Evolutionary conservation across 1,140 invertebrate species (phyloP).

Genomic region (Drosophila melanica): DNA sequence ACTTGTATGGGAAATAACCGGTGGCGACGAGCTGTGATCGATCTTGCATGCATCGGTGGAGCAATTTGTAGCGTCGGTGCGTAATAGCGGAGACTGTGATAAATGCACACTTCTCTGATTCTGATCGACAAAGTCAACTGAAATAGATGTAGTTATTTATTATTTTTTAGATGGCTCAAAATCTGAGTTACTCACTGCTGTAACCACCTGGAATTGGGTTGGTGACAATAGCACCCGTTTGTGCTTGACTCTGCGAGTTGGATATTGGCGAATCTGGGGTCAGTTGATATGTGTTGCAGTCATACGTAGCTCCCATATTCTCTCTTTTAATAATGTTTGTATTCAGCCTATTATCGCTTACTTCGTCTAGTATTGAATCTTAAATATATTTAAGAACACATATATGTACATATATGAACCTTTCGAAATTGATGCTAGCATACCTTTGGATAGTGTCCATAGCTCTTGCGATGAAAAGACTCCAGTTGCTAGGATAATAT

Average conservation of each 20-base stretch:
- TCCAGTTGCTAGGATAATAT: conserved; percentile 98
- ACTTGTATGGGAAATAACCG: conserved; percentile 34
- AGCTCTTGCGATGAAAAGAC: conserved; percentile 99
- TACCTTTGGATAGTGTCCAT: conserved; percentile 93
- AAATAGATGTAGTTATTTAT: background rate
- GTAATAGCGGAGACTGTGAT: conserved; percentile 59
- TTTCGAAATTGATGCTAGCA: background rate
- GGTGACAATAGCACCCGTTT: conserved; percentile 47
- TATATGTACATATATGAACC: background rate
- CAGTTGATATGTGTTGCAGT: conserved; percentile 96
- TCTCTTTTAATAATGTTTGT: conserved; percentile 95
- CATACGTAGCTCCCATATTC: conserved; percentile 90
- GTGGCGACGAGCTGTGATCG: conserved; percentile 63
- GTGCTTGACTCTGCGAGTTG: conserved; percentile 78
- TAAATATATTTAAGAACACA: background rate
- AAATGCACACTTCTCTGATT: conserved; percentile 65
- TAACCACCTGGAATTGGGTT: conserved; percentile 85
- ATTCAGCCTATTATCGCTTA: conserved; percentile 88
- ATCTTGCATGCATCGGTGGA: conserved; percentile 52
- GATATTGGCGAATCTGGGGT: conserved; percentile 84
- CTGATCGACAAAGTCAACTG: conserved; percentile 82
- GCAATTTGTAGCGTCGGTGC: conserved; percentile 44
- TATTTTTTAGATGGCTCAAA: too few species aligned
- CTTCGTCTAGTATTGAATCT: conserved; percentile 97
- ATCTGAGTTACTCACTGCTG: conserved; percentile 85